phyloP scores from a whole-genome alignment of 2,888 invertebrate species.

The Meteorus colon region DNA sequence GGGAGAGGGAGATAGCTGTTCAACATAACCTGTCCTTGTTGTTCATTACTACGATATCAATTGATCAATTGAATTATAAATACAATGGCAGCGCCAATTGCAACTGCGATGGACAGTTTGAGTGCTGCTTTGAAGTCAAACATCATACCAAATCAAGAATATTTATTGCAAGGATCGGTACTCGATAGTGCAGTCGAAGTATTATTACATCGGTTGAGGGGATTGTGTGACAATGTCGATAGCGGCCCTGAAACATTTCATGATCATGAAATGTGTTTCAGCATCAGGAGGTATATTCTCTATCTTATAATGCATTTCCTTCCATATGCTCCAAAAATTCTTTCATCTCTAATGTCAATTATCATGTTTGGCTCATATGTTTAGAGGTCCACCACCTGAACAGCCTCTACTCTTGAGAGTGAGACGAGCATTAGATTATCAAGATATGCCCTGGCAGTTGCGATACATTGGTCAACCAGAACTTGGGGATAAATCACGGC shows the following conservation, averaged over 20 bases:
- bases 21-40: too few species aligned
- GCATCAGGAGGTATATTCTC: constrained; percentile 76
- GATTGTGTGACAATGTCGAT: constrained; percentile 94
- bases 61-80: too few species aligned
- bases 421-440: constrained; percentile 86
- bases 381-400: constrained; percentile 67
- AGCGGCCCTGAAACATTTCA: constrained; percentile 93
- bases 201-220: constrained; percentile 87
- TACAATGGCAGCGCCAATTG: constrained; percentile 74
- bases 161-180: constrained; percentile 94
- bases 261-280: constrained; percentile 94
- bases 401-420: constrained; percentile 85
- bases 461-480: constrained; percentile 95
- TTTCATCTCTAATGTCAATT: background rate
- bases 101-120: constrained; percentile 84
- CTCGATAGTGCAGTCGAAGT: constrained; percentile 93
- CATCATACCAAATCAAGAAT: constrained; percentile 95
- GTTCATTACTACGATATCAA: too few species aligned
- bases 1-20: too few species aligned
- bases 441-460: constrained; percentile 91
- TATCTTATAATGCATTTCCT: background rate
- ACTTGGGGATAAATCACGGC: constrained; percentile 89
- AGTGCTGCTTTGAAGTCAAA: constrained; percentile 87
- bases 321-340: background rate
- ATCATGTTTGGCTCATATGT: background rate